Conservation (phyloP, 2,797 vertebrate species). For the Caiman crocodilus region DNA sequence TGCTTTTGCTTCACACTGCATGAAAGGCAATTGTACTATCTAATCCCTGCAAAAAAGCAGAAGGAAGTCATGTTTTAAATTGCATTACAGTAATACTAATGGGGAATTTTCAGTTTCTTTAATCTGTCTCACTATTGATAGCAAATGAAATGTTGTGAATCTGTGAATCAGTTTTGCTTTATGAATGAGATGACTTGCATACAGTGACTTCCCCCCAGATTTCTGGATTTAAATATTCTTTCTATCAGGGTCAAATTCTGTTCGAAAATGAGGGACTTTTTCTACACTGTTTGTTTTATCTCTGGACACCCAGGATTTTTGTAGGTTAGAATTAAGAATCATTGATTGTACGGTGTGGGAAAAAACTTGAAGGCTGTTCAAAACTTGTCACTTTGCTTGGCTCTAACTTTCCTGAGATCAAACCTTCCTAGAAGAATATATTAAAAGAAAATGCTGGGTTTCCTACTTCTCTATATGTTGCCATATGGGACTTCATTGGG, state of each 20-base stretch:
- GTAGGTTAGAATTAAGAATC: background rate
- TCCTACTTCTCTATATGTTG: background rate
- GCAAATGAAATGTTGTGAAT: background rate
- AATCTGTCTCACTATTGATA: background rate
- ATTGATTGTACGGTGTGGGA: background rate
- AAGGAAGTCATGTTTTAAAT: conserved; percentile 46
- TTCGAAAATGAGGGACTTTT: background rate
- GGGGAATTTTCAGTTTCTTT: conserved; percentile 36
- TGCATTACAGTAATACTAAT: conserved; percentile 45
- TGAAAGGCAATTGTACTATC: conserved; percentile 34
- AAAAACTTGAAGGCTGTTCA: background rate
- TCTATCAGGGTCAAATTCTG: background rate
- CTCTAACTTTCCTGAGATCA: background rate
- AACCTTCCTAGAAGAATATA: background rate
- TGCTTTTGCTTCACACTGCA: background rate
- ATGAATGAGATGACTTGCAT: background rate
- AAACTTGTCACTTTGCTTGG: background rate
- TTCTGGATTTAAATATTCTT: background rate
- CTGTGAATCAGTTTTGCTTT: background rate
- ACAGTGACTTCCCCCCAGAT: background rate
- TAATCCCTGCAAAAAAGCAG: conserved; percentile 45
- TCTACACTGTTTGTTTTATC: background rate
- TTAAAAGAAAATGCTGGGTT: background rate
- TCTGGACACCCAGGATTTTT: background rate
- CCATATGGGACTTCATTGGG: rapidly evolving